Evolutionary conservation across 2,888 invertebrate species (phyloP).

Genomic region (Endomychus coccineus): DNA sequence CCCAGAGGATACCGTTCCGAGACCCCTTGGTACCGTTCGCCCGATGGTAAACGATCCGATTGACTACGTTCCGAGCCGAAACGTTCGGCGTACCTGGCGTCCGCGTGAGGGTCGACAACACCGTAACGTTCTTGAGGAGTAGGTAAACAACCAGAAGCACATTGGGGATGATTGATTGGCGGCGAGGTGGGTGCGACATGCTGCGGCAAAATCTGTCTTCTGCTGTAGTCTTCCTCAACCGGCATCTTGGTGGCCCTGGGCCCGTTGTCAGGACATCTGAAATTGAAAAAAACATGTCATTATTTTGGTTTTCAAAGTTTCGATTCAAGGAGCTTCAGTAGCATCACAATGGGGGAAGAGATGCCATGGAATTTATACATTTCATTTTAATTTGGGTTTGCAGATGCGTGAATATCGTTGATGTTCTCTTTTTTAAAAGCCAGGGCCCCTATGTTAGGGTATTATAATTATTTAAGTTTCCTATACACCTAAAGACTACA

Average conservation of each 20-base stretch:
- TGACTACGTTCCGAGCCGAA: conserved; percentile 37
- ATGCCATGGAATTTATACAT: no score
- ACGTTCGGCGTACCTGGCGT: conserved; percentile 18
- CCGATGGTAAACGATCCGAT: conserved; percentile 39
- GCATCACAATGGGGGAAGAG: no score
- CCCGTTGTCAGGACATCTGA: conserved; percentile 61
- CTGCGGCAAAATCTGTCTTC: conserved; percentile 36
- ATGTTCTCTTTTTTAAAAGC: no score
- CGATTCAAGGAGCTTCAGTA: no score
- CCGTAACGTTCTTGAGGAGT: conserved; percentile 8
- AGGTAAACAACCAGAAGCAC: conserved; percentile 1
- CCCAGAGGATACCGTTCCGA: conserved; percentile 41
- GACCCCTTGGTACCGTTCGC: conserved; percentile 39
- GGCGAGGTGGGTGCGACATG: conserved; percentile 11
- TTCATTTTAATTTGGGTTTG: no score
- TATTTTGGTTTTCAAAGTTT: background rate
- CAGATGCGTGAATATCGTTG: no score
- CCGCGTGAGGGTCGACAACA: conserved; percentile 25
- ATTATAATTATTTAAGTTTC: no score
- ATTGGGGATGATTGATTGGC: conserved; percentile 19
- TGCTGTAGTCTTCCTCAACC: conserved; percentile 43
- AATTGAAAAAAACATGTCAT: conserved; percentile 8
- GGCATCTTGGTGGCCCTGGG: conserved; percentile 58
- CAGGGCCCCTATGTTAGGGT: no score
- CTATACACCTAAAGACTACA: no score